Evolutionary conservation across 2,113 vertebrate species (phyloP), one percentile per base, ranked within the genome.

Genomic region (Hypanus sabinus): DNA sequence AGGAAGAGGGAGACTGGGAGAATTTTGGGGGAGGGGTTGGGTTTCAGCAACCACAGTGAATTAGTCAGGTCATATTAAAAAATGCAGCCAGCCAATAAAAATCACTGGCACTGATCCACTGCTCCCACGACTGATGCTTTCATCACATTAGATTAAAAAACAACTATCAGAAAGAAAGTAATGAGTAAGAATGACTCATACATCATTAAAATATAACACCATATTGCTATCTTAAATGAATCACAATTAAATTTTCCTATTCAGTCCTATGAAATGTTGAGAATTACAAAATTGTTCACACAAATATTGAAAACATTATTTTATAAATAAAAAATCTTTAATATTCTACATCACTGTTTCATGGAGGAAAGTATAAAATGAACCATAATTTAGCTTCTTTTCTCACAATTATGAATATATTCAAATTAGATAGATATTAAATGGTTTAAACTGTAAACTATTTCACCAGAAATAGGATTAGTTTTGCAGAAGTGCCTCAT

Each of bases 1-100:
- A 46, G 4, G 46, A 46, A 46, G 2, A 73, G 70, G 70, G 1
- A 22, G 70, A 46, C 46, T 20, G 70, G 18, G 71, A 24, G 71
- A 22, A 73, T 22, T 73, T 22, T 16, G 5, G 85, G 85, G 96
- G 94, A 95, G 95, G 96, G 95, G 94, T 94, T 94, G 95, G 95
- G 94, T 95, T 95, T 95, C 95, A 95, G 95, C 96, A 96, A 96
- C 94, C 96, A 95, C 95, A 95, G 96, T 95, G 95, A 95, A 97
- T 97, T 96, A 96, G 96, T 98, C 95, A 96, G 97, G 97, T 95
- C 95, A 95, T 97, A 96, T 96, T 96, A 95, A 95, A 94, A 94
- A 94, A 94, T 93, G n/a, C 92, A 95, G 94, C 94, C 94, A 97
- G 95, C 98, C 98, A 98, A 98, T 98, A 96, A 94, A 96, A 96